Base-by-base conservation (phyloP, 2,113 vertebrate species). In the Gnathonemus longibarbis region DNA sequence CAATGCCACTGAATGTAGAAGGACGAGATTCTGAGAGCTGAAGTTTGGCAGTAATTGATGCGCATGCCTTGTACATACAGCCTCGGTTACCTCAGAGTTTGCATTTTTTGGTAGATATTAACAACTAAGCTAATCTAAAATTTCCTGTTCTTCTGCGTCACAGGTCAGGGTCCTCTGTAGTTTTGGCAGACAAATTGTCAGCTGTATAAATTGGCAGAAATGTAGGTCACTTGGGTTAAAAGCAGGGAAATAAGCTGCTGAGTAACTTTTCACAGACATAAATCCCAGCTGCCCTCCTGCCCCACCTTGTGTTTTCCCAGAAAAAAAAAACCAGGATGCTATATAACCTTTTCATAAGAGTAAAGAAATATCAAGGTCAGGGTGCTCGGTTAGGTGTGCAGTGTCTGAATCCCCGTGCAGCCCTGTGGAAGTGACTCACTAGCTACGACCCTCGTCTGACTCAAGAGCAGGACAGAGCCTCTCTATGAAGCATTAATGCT, bases 381-480 rank as follows among this genome's bases (percentile, higher is more conserved):
- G 5, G 10, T 19, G 35, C 1, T 5, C 11, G 7, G 35, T 17
- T 42, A 80, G 74, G 74, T 42, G 35, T 39, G 35, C 35, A 2
- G 31, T 39, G 27, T 85, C 3, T 85, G 83, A 27, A 13, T 85
- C 42, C 11, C 9, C n/a, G 84, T 87, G 58, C 6, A 88, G 88
- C 39, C 42, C 50, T 86, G 58, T 56, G 88, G 48, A 90, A 90
- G 48, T 91, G 88, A 90, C 84, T 85, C 58, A 88, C 62, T 21
- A 87, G 45, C 66, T 31, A 39, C 53, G 45, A 88, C 27, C 45
- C n/a, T 42, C 58, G 48, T 48, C 39, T 85, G 56, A 66, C 56
- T 89, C 52, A 45, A 19, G n/a, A 62, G 17, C 13, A 46, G 46
- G 84, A 90, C 56, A 50, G 53, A 48, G 27, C 53, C 31, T 8